Percentiles rank a stretch among this genome's conserved stretches.
These are phyloP conservation scores for Sturnira hondurensis DNA, from an alignment of 2,113 vertebrate species.

Conservation along the genomic window DNA sequence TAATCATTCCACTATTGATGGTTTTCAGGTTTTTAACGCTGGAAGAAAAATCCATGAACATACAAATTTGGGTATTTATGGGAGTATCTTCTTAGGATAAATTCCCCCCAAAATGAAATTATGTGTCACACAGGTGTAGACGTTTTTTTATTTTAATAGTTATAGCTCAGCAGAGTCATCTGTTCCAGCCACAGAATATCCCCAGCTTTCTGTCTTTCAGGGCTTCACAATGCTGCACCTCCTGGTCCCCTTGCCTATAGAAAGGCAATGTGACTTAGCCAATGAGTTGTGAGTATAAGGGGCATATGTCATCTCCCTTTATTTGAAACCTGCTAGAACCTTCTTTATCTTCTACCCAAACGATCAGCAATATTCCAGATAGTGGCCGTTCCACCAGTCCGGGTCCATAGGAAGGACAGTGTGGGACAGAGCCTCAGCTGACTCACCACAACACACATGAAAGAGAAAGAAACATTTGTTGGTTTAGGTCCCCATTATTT, in stretches of 20 bases:
- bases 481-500: not conserved
- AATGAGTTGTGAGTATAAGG: not conserved
- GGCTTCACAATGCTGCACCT: not conserved
- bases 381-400: not conserved
- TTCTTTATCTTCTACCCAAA: not conserved
- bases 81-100: constrained; percentile 2
- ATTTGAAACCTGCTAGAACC: not conserved
- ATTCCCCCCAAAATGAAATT: not conserved
- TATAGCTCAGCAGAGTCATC: not conserved
- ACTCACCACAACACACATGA: not conserved
- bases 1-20: not conserved
- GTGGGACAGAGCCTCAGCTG: not conserved
- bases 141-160: constrained; percentile 12
- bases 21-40: not conserved
- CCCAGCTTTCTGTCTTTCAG: not conserved
- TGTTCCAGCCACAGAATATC: not conserved
- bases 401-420: not conserved
- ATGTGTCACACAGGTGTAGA: not conserved
- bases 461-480: not conserved
- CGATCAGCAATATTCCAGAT: not conserved
- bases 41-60: not conserved
- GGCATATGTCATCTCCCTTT: not conserved
- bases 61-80: not conserved
- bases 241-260: not conserved
- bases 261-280: not conserved